phyloP scores from a whole-genome alignment of 2,888 invertebrate species.

The Caenorhabditis uteleia region DNA sequence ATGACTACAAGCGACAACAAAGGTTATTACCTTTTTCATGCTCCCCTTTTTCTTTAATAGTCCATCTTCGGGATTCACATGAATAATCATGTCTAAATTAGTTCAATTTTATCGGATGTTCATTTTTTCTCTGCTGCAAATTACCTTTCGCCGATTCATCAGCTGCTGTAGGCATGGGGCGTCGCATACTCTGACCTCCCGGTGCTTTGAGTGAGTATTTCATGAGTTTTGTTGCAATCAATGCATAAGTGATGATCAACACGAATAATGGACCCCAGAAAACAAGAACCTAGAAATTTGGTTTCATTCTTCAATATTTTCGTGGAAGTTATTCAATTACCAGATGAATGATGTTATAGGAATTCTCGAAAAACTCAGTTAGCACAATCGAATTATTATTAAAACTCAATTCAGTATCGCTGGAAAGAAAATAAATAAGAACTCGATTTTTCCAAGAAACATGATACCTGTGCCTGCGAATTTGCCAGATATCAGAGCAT shows the following conservation, averaged over 20 bases:
- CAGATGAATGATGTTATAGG: slow-evolving; percentile 64
- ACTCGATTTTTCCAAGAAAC: not conserved
- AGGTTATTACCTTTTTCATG: slow-evolving; percentile 12
- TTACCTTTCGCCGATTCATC: slow-evolving; percentile 26
- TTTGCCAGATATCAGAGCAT: slow-evolving; percentile 64
- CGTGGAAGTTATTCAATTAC: slow-evolving; percentile 19
- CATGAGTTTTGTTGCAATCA: slow-evolving; percentile 61
- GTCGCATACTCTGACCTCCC: slow-evolving; percentile 28
- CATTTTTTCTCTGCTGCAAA: not conserved
- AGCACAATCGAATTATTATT: slow-evolving; percentile 38
- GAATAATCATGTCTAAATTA: slow-evolving; percentile 23
- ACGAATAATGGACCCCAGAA: slow-evolving; percentile 67
- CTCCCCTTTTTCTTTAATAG: slow-evolving; percentile 21
- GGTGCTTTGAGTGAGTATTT: slow-evolving; percentile 50
- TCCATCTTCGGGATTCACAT: slow-evolving; percentile 22
- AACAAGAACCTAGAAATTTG: slow-evolving; percentile 56
- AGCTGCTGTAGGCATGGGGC: slow-evolving; percentile 16
- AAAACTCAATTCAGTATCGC: not conserved
- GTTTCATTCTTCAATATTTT: not conserved
- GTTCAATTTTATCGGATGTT: not conserved
- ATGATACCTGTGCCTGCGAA: slow-evolving; percentile 13
- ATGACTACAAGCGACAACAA: too few relatives aligned
- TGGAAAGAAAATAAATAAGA: slow-evolving; percentile 1
- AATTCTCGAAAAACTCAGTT: slow-evolving; percentile 38
- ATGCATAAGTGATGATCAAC: slow-evolving; percentile 55